These are phyloP conservation scores for Eriocheir sinensis DNA, from an alignment of 1,140 invertebrate genomes.

Conservation along the genomic window DNA sequence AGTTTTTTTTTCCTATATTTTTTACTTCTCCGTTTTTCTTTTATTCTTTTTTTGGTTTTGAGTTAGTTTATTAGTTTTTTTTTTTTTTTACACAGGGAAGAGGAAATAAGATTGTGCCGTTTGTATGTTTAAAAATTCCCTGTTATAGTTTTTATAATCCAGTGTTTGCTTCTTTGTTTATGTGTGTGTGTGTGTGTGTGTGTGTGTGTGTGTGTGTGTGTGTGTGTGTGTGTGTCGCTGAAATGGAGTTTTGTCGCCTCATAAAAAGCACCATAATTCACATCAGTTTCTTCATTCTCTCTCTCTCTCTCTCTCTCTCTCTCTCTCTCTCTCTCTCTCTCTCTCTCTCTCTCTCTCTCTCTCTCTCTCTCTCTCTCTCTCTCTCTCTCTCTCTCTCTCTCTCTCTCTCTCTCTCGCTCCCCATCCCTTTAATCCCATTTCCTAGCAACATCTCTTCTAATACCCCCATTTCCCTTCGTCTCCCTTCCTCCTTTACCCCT, in stretches of 20 bases:
- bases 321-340: neutral
- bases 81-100: neutral
- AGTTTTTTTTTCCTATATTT: no score
- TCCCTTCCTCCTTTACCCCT: constrained; percentile 1
- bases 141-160: neutral
- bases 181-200: neutral
- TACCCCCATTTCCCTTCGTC: neutral
- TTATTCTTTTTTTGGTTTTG: no score
- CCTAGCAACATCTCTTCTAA: neutral
- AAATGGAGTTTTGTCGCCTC: no score
- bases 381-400: neutral
- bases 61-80: no score
- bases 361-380: neutral
- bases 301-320: neutral
- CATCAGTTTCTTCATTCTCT: neutral
- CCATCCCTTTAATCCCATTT: neutral
- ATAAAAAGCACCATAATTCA: constrained; percentile 11
- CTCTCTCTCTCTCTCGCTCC: neutral
- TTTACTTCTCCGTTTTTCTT: no score
- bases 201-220: neutral
- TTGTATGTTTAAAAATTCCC: neutral
- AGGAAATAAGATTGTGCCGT: neutral
- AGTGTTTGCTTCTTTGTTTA: neutral
- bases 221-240: constrained; percentile 11
- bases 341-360: neutral